Conservation (phyloP, 2,888 invertebrate genomes). For the Zele albiditarsus region DNA sequence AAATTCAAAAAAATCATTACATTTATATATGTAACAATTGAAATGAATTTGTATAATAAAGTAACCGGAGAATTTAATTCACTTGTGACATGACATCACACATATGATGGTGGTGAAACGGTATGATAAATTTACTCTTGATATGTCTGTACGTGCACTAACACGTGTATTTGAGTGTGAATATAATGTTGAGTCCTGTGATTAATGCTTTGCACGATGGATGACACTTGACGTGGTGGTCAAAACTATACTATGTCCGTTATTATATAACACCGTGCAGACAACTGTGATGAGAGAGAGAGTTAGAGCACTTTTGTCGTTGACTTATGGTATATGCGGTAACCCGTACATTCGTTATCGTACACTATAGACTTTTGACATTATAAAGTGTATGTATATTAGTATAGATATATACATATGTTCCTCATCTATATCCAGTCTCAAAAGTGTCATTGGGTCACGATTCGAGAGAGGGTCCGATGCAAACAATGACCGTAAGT, state of each 20-base stretch:
- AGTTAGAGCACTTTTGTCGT: constrained; percentile 32
- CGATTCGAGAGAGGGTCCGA: background rate
- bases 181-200: constrained; percentile 37
- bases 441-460: constrained; percentile 23
- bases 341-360: constrained; percentile 49
- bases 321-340: constrained; percentile 53
- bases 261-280: background rate
- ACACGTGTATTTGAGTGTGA: background rate
- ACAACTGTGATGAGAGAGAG: constrained; percentile 43
- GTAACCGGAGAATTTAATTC: background rate
- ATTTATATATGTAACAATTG: background rate
- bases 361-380: constrained; percentile 40
- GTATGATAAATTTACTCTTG: too few relatives aligned
- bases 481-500: background rate
- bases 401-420: background rate
- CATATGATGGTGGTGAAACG: too few relatives aligned
- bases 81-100: background rate
- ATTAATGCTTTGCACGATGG: constrained; percentile 59
- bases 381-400: constrained; percentile 7
- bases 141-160: background rate
- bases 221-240: constrained; percentile 51
- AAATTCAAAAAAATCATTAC: constrained; percentile 18
- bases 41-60: background rate
- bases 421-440: constrained; percentile 11
- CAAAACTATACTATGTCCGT: constrained; percentile 33